Conservation (phyloP, 2,888 invertebrate species). For the Pollenia labialis region DNA sequence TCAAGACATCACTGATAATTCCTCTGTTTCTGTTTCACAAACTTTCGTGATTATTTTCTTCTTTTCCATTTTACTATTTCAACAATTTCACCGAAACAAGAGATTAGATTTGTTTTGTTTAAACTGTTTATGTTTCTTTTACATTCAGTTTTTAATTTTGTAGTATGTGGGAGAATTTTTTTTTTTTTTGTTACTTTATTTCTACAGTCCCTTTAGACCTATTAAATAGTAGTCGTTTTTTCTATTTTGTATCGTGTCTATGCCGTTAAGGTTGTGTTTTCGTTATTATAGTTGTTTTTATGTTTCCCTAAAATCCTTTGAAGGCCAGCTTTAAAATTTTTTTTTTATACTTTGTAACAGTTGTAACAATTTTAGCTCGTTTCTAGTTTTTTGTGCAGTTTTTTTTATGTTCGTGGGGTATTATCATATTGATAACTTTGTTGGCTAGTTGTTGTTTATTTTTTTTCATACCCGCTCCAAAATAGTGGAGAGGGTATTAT, state of each 20-base stretch:
- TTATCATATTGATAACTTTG: conserved; percentile 78
- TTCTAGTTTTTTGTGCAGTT: conserved; percentile 48
- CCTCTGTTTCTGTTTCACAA: neutral
- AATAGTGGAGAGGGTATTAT: too few species aligned
- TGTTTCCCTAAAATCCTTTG: conserved; percentile 59
- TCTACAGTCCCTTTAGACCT: conserved; percentile 64
- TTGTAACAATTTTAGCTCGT: conserved; percentile 35
- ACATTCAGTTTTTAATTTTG: neutral
- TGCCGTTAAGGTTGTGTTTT: conserved; percentile 22
- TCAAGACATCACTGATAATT: too few species aligned
- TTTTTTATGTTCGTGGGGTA: conserved; percentile 67
- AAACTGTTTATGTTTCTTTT: conserved; percentile 33
- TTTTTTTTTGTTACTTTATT: conserved; percentile 40
- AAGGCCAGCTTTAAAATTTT: conserved; percentile 25
- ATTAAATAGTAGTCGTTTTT: conserved; percentile 49
- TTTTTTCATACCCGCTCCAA: too few species aligned
- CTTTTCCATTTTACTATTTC: conserved; percentile 54
- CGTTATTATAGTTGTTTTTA: neutral
- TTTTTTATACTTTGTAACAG: neutral
- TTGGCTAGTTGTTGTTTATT: conserved; percentile 71
- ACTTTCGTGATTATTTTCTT: neutral
- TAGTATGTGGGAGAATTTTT: neutral
- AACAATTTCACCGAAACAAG: conserved; percentile 30
- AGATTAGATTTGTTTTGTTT: conserved; percentile 64
- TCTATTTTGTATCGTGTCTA: conserved; percentile 49